phyloP scores from a whole-genome alignment of 2,113 vertebrate genomes.

The Corythoichthys haematopterus region DNA sequence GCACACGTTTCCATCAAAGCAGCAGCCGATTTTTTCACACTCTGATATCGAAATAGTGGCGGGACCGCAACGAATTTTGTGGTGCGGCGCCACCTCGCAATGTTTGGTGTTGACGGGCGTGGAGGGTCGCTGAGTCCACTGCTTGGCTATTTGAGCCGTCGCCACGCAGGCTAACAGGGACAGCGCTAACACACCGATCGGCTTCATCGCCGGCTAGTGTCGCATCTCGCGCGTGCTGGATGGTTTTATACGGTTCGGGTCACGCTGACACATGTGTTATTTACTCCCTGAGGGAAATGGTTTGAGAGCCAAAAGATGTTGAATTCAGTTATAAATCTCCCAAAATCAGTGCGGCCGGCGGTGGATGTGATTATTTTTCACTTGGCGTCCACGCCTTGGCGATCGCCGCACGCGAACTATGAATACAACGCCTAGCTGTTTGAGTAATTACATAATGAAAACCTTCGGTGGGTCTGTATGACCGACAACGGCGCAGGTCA shows the following conservation, averaged over 20 bases:
- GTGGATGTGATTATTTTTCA: not conserved
- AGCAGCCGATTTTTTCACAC: conserved; percentile 40
- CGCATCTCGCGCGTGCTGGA: conserved; percentile 28
- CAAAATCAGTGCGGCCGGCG: not conserved
- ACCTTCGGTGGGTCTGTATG: conserved; percentile 34
- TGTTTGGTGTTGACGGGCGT: not conserved
- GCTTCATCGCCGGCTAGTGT: conserved; percentile 33
- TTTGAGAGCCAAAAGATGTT: not conserved
- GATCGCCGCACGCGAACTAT: not conserved
- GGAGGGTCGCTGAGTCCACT: not conserved
- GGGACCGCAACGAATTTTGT: conserved; percentile 43
- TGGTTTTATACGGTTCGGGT: conserved; percentile 47
- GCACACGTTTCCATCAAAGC: conserved; percentile 46
- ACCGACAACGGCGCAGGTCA: conserved; percentile 31
- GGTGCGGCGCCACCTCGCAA: conserved; percentile 21
- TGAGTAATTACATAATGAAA: conserved; percentile 25
- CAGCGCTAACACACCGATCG: conserved; percentile 31
- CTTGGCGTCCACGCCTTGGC: not conserved
- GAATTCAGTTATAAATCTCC: not conserved
- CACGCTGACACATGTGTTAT: conserved; percentile 19
- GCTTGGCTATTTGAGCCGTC: conserved; percentile 21
- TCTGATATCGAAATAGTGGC: not conserved
- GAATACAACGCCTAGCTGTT: conserved; percentile 15
- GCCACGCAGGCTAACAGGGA: conserved; percentile 19
- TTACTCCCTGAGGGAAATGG: not conserved